Base-by-base conservation (phyloP, 2,797 vertebrate species). In the Manis crassicaudata region DNA sequence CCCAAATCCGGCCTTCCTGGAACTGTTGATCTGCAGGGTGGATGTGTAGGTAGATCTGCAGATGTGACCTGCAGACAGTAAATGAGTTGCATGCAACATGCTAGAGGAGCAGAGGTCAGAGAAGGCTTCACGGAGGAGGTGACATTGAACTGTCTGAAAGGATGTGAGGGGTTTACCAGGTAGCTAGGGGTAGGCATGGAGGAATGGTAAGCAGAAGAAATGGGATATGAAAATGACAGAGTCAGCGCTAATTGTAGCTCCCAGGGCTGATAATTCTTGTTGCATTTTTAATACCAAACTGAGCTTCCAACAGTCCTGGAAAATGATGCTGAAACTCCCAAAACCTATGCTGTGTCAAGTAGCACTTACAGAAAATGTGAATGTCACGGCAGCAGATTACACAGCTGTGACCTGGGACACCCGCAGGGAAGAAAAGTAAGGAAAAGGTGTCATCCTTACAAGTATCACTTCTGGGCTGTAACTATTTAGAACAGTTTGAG, bases 291-390 rank as follows among this genome's bases (percentile, higher is more conserved):
- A 79, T 50, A 75, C 14, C 58, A 87, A 94, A 27, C 58, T 29
- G 46, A 65, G 46, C 82, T 92, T 96, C 82, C 68, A 67, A 16
- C 73, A 62, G 58, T 91, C 58, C 73, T 70, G 60, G 81, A 83
- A 82, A 94, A 94, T 88, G 83, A 80, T 63, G 46, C 88, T 80
- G 73, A 86, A 79, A 77, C 56, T 94, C 85, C 88, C 21, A 91
- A 94, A 94, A 75, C 60, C n/a, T 63, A 13, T 13, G 35, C 9
- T 37, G 29, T 65, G 95, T 95, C 81, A 65, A 97, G 92, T 29
- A 91, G 77, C 90, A 94, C 97, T 96, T 96, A 73, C 50, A 72
- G 90, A 67, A 97, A 92, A 95, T 89, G 77, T 82, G 92, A 90
- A 35, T 91, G 65, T 70, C 85, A 43, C 14, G 63, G 83, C 86